These are phyloP conservation scores for Hemithea aestivaria DNA, from an alignment of 2,888 invertebrate species.

Conservation along the genomic window DNA sequence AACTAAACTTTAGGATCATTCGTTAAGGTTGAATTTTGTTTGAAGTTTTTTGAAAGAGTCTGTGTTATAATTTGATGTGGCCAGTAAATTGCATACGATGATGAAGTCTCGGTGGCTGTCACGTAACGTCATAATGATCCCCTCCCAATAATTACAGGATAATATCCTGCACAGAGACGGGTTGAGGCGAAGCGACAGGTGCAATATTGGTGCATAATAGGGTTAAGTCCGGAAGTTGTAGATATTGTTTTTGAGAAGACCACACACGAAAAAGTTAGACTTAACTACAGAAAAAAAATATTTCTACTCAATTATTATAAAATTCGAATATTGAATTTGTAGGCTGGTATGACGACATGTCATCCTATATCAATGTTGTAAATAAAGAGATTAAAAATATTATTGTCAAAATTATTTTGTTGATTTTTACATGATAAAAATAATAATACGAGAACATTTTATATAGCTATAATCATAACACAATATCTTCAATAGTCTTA, in stretches of 20 bases:
- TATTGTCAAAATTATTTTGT: no score
- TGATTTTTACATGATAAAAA: no score
- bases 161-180: constrained; percentile 46
- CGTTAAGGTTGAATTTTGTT: constrained; percentile 22
- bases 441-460: no score
- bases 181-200: constrained; percentile 16
- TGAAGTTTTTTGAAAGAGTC: constrained; percentile 18
- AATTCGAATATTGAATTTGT: no score
- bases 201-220: constrained; percentile 7
- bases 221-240: constrained; percentile 9
- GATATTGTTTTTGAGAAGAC: not conserved
- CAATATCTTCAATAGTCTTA: no score
- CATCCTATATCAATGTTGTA: no score
- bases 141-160: constrained; percentile 62
- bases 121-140: constrained; percentile 69
- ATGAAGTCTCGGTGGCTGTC: constrained; percentile 52
- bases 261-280: no score
- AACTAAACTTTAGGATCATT: constrained; percentile 29
- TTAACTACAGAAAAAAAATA: no score
- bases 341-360: no score
- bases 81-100: constrained; percentile 53
- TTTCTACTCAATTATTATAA: no score
- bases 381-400: no score
- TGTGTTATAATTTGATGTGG: constrained; percentile 48
- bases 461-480: no score